Conservation (phyloP, 2,797 vertebrate genomes). For the Sebastes nivosus region DNA sequence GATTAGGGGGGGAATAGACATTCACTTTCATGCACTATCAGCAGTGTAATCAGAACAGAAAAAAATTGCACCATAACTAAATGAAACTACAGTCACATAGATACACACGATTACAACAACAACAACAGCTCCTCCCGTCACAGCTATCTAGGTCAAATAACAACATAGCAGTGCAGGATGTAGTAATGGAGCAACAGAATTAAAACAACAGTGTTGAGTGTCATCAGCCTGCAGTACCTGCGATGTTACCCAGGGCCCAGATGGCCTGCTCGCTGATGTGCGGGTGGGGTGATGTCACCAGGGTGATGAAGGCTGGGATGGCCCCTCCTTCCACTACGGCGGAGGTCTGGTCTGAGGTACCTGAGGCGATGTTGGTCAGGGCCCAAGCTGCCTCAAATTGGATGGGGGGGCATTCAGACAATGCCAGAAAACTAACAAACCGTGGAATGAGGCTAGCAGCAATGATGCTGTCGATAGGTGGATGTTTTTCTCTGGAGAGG, state of each 20-base stretch:
- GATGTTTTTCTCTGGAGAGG: constrained; percentile 91
- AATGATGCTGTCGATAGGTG: constrained; percentile 91
- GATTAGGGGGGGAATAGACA: neutral
- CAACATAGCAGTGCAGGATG: neutral
- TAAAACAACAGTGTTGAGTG: neutral
- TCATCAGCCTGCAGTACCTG: constrained; percentile 79
- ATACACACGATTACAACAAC: neutral
- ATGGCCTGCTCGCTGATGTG: constrained; percentile 96
- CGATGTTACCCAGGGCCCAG: constrained; percentile 96
- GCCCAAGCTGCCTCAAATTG: constrained; percentile 97
- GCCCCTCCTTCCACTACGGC: constrained; percentile 92
- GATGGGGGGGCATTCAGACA: constrained; percentile 87
- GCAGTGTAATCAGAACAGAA: neutral
- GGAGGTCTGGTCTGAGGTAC: constrained; percentile 91
- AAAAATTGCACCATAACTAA: neutral
- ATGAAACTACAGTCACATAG: neutral
- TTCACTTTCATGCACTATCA: neutral
- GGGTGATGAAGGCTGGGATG: constrained; percentile 90
- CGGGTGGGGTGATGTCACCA: constrained; percentile 88
- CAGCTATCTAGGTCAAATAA: neutral
- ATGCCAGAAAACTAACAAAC: constrained; percentile 88
- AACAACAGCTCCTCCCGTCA: neutral
- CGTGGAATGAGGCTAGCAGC: constrained; percentile 88
- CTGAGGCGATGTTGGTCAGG: constrained; percentile 95
- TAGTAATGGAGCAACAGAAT: neutral